phyloP scores from a whole-genome alignment of 2,797 vertebrate genomes.

The Poecilia wingei region DNA sequence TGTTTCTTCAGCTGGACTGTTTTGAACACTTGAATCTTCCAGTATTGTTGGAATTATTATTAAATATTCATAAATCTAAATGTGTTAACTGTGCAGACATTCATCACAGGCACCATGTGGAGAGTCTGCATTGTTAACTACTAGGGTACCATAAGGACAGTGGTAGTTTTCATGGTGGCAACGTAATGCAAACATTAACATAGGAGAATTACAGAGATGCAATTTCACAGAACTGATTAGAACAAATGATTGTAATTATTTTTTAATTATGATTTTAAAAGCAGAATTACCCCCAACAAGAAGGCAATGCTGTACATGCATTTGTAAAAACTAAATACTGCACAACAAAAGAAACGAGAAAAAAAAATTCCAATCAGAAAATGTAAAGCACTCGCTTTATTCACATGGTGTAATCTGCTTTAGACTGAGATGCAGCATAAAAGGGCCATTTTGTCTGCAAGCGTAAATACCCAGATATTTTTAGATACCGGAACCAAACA shows the following conservation, averaged over 20 bases:
- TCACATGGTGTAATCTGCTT: neutral
- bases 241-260: neutral
- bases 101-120: neutral
- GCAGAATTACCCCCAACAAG: neutral
- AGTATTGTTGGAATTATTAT: neutral
- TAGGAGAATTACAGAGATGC: neutral
- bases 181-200: neutral
- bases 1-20: neutral
- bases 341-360: neutral
- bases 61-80: neutral
- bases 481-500: constrained; percentile 17
- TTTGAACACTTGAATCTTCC: neutral
- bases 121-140: neutral
- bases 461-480: constrained; percentile 35
- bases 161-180: neutral
- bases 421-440: neutral
- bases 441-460: neutral
- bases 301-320: neutral
- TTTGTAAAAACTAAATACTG: neutral
- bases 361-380: neutral
- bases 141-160: neutral
- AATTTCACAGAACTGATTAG: neutral
- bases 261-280: neutral
- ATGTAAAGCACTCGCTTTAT: neutral
- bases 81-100: neutral